Evolutionary conservation across 2,113 vertebrate genomes (phyloP).

Genomic region (Chaetops frenatus): DNA sequence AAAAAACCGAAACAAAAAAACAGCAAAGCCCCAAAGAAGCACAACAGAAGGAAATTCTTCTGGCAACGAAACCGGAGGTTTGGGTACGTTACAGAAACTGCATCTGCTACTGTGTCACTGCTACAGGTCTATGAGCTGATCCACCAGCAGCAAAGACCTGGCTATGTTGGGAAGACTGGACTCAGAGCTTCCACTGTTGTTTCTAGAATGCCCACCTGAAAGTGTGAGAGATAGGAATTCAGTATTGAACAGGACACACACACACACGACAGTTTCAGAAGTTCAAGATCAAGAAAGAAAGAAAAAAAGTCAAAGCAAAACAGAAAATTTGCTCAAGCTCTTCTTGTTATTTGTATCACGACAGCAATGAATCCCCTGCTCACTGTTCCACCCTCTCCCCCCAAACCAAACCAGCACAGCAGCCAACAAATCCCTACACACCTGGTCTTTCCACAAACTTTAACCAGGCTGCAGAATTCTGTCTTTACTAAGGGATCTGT

Average conservation of each 20-base stretch:
- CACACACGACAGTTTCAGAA: constrained; percentile 63
- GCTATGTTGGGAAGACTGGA: constrained; percentile 98
- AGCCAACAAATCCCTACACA: not conserved
- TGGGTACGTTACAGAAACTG: constrained; percentile 74
- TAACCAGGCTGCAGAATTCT: not conserved
- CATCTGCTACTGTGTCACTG: constrained; percentile 78
- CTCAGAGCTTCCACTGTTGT: constrained; percentile 99
- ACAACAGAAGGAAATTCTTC: constrained; percentile 66
- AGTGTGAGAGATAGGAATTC: constrained; percentile 86
- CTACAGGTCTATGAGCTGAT: constrained; percentile 99
- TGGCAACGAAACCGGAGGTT: constrained; percentile 57
- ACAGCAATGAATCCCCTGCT: not conserved
- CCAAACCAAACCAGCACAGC: not conserved
- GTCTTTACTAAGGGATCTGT: not conserved
- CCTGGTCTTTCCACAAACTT: not conserved
- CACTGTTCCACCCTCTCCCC: not conserved
- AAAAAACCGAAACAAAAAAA: not conserved
- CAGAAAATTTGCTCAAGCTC: not conserved
- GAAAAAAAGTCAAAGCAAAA: constrained; percentile 23
- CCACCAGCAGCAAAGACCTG: constrained; percentile 99
- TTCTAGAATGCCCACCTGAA: constrained; percentile 98
- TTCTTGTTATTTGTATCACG: not conserved
- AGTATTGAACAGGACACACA: constrained; percentile 69
- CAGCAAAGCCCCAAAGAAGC: constrained; percentile 33
- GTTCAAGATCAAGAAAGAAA: constrained; percentile 53